phyloP scores from a whole-genome alignment of 2,797 vertebrate species.

The Graptemys geographica region DNA sequence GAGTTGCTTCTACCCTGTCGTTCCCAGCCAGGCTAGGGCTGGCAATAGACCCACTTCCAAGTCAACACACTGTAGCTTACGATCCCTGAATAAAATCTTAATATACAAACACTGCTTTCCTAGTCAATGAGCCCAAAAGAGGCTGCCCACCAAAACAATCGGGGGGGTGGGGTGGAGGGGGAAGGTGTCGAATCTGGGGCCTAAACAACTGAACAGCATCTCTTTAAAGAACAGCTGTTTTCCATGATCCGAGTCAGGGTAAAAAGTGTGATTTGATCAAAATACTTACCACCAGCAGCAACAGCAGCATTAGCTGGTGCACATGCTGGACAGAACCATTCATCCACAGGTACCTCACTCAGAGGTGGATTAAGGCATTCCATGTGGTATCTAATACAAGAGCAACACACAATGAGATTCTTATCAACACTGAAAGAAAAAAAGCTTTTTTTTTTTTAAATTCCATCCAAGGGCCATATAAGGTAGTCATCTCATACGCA shows the following conservation, averaged over 20 bases:
- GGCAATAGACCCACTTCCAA: neutral
- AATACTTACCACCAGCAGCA: slow-evolving; percentile 60
- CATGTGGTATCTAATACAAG: slow-evolving; percentile 92
- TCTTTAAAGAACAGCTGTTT: slow-evolving; percentile 12
- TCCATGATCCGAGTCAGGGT: neutral
- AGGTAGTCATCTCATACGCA: neutral
- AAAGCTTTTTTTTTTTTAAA: neutral
- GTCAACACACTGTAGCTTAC: neutral
- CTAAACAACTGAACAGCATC: neutral
- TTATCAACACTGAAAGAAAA: neutral
- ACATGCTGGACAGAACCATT: slow-evolving; percentile 98
- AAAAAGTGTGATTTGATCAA: neutral
- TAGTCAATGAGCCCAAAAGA: slow-evolving; percentile 9
- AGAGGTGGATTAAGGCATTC: slow-evolving; percentile 97
- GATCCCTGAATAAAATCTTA: neutral
- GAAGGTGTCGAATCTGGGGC: neutral
- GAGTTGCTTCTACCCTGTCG: neutral
- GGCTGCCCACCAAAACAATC: neutral
- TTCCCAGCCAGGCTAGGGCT: neutral
- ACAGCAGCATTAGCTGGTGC: slow-evolving; percentile 74
- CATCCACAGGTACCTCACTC: slow-evolving; percentile 93
- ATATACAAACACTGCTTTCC: neutral
- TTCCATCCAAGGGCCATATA: neutral
- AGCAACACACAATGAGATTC: neutral
- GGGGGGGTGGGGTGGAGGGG: neutral